Evolutionary conservation across 2,113 vertebrate genomes (phyloP).

Genomic region (Heptranchias perlo): DNA sequence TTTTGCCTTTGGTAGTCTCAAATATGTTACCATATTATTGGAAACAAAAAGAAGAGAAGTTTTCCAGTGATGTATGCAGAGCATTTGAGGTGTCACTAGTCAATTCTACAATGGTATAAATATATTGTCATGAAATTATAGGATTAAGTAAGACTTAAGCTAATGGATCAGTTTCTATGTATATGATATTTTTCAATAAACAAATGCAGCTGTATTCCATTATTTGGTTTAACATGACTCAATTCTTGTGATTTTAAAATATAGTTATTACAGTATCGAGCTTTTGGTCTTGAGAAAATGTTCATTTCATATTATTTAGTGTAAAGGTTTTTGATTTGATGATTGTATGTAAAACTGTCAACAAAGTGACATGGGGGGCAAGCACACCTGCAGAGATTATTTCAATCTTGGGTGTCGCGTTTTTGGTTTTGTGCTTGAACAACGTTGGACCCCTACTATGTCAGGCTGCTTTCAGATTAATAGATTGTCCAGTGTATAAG

Average conservation of each 20-base stretch:
- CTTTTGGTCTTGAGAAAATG: constrained; percentile 30
- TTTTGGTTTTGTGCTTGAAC: constrained; percentile 56
- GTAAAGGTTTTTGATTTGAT: constrained; percentile 34
- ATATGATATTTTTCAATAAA: constrained; percentile 12
- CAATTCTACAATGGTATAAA: background rate
- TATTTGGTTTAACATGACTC: constrained; percentile 10
- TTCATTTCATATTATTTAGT: constrained; percentile 25
- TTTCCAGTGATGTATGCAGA: background rate
- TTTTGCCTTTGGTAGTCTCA: background rate
- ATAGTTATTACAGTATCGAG: constrained; percentile 14
- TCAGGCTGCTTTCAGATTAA: constrained; percentile 70
- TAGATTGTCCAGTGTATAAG: constrained; percentile 61
- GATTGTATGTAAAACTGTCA: constrained; percentile 38
- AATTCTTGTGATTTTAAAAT: constrained; percentile 15
- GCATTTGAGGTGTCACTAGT: background rate
- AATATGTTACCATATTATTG: background rate
- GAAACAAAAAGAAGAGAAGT: background rate
- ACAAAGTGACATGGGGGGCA: constrained; percentile 32
- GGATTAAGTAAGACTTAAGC: background rate
- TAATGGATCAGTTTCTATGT: background rate
- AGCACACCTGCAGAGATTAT: constrained; percentile 53
- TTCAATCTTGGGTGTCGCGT: constrained; percentile 51
- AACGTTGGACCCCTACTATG: constrained; percentile 53
- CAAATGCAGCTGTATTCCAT: background rate
- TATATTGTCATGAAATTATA: background rate